Evolutionary conservation across 2,797 vertebrate genomes (phyloP).

Genomic region (Onychomys leucogaster): DNA sequence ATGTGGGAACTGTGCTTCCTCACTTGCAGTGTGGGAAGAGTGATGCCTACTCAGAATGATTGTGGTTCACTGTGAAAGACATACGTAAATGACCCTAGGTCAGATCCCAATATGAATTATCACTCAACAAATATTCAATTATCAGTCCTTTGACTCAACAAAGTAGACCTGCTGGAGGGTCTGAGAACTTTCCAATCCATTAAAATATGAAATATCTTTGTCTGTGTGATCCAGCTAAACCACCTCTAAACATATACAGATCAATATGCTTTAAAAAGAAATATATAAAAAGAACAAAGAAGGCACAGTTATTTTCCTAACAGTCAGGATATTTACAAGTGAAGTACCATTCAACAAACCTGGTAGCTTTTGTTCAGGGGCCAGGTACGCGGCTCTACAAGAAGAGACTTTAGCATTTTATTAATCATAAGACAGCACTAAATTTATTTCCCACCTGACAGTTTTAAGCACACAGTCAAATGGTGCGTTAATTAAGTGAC

Average conservation of each 20-base stretch:
- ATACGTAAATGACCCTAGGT: conserved; percentile 31
- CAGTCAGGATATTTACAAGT: conserved; percentile 49
- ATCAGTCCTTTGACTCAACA: conserved; percentile 33
- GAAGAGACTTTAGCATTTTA: conserved; percentile 74
- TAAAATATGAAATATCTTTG: conserved; percentile 41
- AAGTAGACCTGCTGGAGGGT: not conserved
- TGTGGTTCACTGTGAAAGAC: not conserved
- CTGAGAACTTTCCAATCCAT: not conserved
- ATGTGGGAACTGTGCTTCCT: conserved; percentile 21
- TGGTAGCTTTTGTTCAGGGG: conserved; percentile 67
- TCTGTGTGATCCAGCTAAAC: conserved; percentile 21
- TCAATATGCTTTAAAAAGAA: conserved; percentile 44
- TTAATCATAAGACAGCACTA: conserved; percentile 80
- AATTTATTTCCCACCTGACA: conserved; percentile 76
- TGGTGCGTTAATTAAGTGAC: conserved; percentile 81
- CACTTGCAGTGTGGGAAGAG: not conserved
- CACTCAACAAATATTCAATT: conserved; percentile 35
- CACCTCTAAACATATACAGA: not conserved
- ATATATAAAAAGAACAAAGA: conserved; percentile 56
- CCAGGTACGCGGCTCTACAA: conserved; percentile 61
- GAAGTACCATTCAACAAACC: conserved; percentile 73
- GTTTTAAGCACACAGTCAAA: conserved; percentile 79
- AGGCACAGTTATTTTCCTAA: not conserved
- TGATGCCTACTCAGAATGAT: not conserved
- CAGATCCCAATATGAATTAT: not conserved